These are phyloP conservation scores for Branchipolynoe longqiensis DNA, from an alignment of 2,888 invertebrate genomes.

Conservation along the genomic window DNA sequence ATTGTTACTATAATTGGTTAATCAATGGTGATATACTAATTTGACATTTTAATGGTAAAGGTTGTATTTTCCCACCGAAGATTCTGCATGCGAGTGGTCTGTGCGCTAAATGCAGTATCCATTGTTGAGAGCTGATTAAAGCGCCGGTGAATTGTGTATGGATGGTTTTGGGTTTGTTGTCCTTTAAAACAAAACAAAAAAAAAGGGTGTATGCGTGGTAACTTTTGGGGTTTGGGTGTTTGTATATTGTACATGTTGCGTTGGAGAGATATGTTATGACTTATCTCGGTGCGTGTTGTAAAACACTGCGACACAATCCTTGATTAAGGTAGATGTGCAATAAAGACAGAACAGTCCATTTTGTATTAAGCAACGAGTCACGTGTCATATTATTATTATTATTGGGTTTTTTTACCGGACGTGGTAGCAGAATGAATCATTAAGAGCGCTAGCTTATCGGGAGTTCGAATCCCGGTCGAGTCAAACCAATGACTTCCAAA, in stretches of 20 bases:
- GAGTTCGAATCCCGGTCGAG: too few species aligned
- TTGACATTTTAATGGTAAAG: not conserved
- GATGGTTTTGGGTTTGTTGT: too few species aligned
- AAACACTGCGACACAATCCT: conserved; percentile 19
- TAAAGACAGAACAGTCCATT: conserved; percentile 52
- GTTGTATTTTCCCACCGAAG: conserved; percentile 26
- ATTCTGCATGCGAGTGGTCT: not conserved
- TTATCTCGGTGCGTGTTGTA: conserved; percentile 35
- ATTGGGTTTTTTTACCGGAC: too few species aligned
- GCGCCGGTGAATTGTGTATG: too few species aligned
- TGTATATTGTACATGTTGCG: conserved; percentile 31
- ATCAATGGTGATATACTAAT: too few species aligned
- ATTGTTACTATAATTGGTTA: not conserved
- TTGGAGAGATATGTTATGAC: not conserved
- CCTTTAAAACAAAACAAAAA: too few species aligned
- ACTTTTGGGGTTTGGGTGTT: conserved; percentile 36
- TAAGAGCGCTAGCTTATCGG: too few species aligned
- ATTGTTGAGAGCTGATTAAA: too few species aligned
- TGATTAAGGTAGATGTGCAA: conserved; percentile 44
- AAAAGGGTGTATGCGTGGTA: conserved; percentile 32
- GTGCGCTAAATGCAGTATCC: too few species aligned
- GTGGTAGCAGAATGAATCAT: too few species aligned
- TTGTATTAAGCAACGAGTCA: conserved; percentile 34
- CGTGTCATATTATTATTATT: too few species aligned
- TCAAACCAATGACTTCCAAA: too few species aligned